Evolutionary conservation across 2,797 vertebrate genomes (phyloP), one percentile per base, ranked within the genome.

Genomic region (Momotus momota): DNA sequence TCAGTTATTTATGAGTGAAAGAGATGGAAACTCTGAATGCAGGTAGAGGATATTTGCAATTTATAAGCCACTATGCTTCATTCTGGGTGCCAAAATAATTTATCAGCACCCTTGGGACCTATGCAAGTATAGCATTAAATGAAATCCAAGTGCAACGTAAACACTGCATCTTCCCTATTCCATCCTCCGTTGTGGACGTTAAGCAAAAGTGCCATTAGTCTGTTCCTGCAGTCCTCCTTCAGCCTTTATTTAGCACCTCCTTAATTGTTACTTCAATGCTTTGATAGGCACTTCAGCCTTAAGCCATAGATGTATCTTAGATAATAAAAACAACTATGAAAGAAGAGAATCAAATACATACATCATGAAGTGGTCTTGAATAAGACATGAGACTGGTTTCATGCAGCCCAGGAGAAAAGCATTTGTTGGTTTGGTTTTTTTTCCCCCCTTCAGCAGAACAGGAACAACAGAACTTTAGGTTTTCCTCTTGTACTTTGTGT

Each of bases 1-100:
- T 70, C 27, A 1, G 15, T 38, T 84, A 49, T 16, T 91, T 60
- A 75, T 9, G 29, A 75, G 35, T 33, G 23, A 78, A 48, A 86
- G 75, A 65, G 52, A n/a, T 93, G 79, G 69, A 91, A 96, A 72
- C 40, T 74, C 74, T 86, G 91, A 83, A 72, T 5, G 62, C 73
- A 94, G 80, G 62, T 79, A 31, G 25, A 69, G 8, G 48, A 71
- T 65, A 80, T 38, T 77, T 75, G 82, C 88, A 82, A 77, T 70
- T 79, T 70, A 54, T 31, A 60, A 93, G 52, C 61, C 41, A 25
- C 49, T 25, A 17, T 2, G 1, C 66, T 91, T 64, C 73, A 29
- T 55, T 58, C 46, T 33, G 43, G 6, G 1, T 64, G 82, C 79
- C 95, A 91, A 75, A 54, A 78, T 23, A 81, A 93, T 43, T 27